Conservation (phyloP, 2,888 invertebrate genomes). For the Nezara viridula region DNA sequence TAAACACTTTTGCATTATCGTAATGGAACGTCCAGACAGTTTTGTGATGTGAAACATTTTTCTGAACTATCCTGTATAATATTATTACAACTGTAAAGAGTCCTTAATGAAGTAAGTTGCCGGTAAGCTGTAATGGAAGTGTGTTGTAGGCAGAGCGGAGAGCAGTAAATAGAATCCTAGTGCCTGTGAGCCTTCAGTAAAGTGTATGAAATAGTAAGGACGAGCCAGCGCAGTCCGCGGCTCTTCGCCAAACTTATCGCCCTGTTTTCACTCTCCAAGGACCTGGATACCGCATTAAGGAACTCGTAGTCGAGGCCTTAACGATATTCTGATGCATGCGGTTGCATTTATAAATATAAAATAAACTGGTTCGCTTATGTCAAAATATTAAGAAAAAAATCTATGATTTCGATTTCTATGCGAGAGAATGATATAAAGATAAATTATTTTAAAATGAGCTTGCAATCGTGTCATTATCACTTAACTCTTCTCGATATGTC, state of each 20-base stretch:
- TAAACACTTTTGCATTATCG: neutral
- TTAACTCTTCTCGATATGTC: no score
- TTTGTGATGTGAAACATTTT: neutral
- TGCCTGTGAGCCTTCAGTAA: neutral
- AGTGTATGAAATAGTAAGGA: constrained; percentile 5
- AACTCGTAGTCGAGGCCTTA: neutral
- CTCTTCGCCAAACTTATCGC: neutral
- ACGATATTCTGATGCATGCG: neutral
- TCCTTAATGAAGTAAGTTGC: neutral
- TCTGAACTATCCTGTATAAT: neutral
- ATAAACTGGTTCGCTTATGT: neutral
- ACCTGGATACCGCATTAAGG: neutral
- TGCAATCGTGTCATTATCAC: no score
- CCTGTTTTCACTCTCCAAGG: neutral
- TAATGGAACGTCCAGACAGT: neutral
- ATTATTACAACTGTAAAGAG: neutral
- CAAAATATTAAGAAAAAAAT: neutral
- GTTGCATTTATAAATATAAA: neutral
- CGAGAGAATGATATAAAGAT: neutral
- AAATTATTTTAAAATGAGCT: neutral
- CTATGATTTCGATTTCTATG: no score
- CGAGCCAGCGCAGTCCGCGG: neutral
- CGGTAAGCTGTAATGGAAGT: neutral
- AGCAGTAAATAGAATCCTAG: neutral
- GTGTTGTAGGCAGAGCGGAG: neutral